Conservation (phyloP, 2,888 invertebrate genomes). For the Cinara cedri region DNA sequence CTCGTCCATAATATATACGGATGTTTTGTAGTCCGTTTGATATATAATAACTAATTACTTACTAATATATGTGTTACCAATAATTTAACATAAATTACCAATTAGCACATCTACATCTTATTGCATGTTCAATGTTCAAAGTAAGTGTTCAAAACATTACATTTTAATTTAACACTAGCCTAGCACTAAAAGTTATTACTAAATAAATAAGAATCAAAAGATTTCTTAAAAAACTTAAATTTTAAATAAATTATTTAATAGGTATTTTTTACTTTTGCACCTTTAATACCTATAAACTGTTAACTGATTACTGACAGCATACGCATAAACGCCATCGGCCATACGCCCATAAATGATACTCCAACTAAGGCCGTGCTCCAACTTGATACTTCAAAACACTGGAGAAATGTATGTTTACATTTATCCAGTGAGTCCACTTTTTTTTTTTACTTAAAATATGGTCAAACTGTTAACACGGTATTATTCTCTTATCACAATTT, state of each 20-base stretch:
- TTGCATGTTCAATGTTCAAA: not conserved
- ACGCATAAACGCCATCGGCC: not conserved
- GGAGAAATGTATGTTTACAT: conserved; percentile 42
- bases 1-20: conserved; percentile 23
- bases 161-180: not conserved
- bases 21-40: not conserved
- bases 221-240: no score
- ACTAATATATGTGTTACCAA: not conserved
- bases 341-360: no score
- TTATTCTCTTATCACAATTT: conserved; percentile 21
- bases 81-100: no score
- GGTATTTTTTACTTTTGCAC: no score
- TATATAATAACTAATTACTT: not conserved
- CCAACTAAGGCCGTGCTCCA: no score
- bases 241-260: no score
- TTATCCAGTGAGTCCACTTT: not conserved
- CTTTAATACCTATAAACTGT: no score
- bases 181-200: not conserved
- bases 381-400: not conserved
- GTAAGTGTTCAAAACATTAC: not conserved
- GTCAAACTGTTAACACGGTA: conserved; percentile 16
- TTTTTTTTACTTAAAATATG: not conserved
- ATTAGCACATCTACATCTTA: not conserved
- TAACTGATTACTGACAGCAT: not conserved
- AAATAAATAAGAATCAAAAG: no score